phyloP scores from a whole-genome alignment of 2,797 vertebrate genomes.

The Labroides dimidiatus region DNA sequence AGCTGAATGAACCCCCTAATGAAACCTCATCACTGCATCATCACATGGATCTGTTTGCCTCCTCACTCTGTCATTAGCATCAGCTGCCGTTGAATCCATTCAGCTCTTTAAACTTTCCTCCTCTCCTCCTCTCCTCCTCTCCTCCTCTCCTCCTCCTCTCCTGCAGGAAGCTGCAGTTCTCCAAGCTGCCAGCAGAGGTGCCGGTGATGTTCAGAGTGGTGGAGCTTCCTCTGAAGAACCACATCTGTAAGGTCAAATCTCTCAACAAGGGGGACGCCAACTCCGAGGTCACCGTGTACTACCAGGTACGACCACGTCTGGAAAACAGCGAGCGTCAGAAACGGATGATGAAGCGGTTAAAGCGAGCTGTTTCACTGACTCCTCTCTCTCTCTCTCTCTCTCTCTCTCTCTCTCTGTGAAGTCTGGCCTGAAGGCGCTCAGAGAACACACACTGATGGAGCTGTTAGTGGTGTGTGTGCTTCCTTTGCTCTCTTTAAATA shows the following conservation, averaged over 20 bases:
- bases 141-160: background rate
- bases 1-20: slow-evolving; percentile 47
- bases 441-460: slow-evolving; percentile 94
- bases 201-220: slow-evolving; percentile 90
- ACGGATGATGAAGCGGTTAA: too few relatives aligned
- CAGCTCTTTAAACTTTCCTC: background rate
- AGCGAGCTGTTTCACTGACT: background rate
- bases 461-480: slow-evolving; percentile 91
- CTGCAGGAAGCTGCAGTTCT: slow-evolving; percentile 87
- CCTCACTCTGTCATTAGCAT: slow-evolving; percentile 40
- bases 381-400: background rate
- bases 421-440: slow-evolving; percentile 91
- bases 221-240: slow-evolving; percentile 83
- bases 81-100: slow-evolving; percentile 15
- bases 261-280: slow-evolving; percentile 89
- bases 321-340: background rate
- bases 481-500: slow-evolving; percentile 4
- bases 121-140: background rate
- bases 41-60: slow-evolving; percentile 54
- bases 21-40: slow-evolving; percentile 42
- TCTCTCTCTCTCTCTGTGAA: slow-evolving; percentile 58
- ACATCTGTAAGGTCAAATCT: slow-evolving; percentile 90
- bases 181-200: slow-evolving; percentile 85
- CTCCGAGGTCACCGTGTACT: slow-evolving; percentile 92
- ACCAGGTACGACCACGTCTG: slow-evolving; percentile 82